Conservation (phyloP, 1,140 invertebrate species). For the Lucilia cuprina region DNA sequence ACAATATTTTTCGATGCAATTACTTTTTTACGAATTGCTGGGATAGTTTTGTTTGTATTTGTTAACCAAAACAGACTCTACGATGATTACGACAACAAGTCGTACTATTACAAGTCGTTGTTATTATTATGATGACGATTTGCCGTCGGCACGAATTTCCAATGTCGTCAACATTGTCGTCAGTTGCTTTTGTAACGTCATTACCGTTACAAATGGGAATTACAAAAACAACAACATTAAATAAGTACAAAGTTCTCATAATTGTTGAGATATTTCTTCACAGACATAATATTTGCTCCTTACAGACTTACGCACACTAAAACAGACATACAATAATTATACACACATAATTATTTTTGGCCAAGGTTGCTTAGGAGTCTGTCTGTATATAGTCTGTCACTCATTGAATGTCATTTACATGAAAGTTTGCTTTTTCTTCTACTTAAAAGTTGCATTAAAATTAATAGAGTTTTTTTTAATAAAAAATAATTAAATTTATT, state of each 20-base stretch:
- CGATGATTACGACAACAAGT: too few relatives aligned
- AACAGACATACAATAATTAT: background rate
- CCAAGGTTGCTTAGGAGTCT: background rate
- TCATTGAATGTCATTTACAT: constrained; percentile 1
- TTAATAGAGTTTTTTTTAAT: constrained; percentile 15
- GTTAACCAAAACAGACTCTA: background rate
- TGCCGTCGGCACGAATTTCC: constrained; percentile 1
- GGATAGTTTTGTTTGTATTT: background rate
- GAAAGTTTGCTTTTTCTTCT: background rate
- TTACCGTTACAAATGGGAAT: background rate
- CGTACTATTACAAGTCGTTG: background rate
- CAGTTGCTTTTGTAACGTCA: constrained; percentile 14
- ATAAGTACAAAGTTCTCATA: background rate
- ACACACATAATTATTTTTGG: background rate
- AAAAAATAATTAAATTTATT: background rate
- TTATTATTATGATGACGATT: background rate
- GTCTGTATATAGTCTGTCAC: too few relatives aligned
- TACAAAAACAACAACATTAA: background rate
- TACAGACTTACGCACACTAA: background rate
- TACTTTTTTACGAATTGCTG: too few relatives aligned
- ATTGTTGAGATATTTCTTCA: background rate
- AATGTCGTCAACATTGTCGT: background rate
- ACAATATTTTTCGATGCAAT: too few relatives aligned
- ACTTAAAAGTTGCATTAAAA: background rate
- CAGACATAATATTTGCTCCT: background rate